A percentile compares a stretch with the other conserved stretches of the same genome.
These are phyloP conservation scores for Mellilla xanthometata DNA, from an alignment of 2,888 invertebrate species.

Conservation along the genomic window DNA sequence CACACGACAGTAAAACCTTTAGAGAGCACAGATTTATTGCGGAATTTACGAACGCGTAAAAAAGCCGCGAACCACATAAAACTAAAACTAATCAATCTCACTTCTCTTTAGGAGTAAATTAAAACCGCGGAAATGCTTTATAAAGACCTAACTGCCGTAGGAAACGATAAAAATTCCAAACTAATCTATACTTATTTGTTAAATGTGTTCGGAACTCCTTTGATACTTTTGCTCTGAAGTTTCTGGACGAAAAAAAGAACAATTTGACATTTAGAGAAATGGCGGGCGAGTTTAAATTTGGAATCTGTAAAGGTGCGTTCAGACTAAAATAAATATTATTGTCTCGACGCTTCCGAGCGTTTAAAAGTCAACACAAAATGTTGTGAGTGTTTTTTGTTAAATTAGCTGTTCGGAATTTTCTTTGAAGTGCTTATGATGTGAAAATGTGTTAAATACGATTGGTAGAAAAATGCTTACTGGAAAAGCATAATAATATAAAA, in stretches of 20 bases:
- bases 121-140: conserved; percentile 45
- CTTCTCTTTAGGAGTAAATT: conserved; percentile 23
- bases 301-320: conserved; percentile 31
- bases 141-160: conserved; percentile 44
- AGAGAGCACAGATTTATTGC: conserved; percentile 28
- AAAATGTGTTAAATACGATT: no score
- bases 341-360: conserved; percentile 22
- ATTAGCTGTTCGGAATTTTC: conserved; percentile 11
- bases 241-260: conserved; percentile 40
- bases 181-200: conserved; percentile 28
- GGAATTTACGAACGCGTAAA: conserved; percentile 29
- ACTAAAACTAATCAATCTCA: conserved; percentile 31
- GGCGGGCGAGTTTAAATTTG: conserved; percentile 24
- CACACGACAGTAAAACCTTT: conserved; percentile 29
- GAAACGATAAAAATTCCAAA: conserved; percentile 62
- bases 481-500: no score
- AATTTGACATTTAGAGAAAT: conserved; percentile 22
- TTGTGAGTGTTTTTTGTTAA: conserved; percentile 12
- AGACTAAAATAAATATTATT: conserved; percentile 28
- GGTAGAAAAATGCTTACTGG: no score
- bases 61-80: conserved; percentile 24
- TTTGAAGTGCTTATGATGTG: conserved; percentile 2
- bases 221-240: conserved; percentile 31
- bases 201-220: conserved; percentile 33
- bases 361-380: conserved; percentile 13